Base-by-base conservation (phyloP, 2,888 invertebrate genomes). In the Hofmannophila pseudospretella region DNA sequence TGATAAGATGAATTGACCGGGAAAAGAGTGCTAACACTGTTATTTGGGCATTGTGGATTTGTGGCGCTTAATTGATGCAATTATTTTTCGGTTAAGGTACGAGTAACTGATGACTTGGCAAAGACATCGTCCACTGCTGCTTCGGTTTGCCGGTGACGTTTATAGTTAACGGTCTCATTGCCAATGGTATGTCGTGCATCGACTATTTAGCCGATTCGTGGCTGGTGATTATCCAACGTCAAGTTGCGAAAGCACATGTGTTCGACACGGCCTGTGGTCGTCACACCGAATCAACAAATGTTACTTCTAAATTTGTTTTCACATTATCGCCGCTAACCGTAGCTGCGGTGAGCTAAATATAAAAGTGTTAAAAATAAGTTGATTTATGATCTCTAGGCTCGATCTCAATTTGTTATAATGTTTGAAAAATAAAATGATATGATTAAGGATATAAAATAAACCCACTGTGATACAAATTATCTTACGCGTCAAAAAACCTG, bases 171-270 rank as follows among this genome's bases (percentile, higher is more conserved):
- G 76, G 75, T 52, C 49, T 45, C n/a, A n/a, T n/a, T n/a, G n/a
- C 49, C 62, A 52, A 67, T 59, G 59, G 46, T 61, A 50, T 68
- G 67, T 81, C 80, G 81, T 81, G 84, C 70, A 52, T 58, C 54
- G 49, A 68, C 73, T 67, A 79, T 82, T 77, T 76, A 54, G 51
- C 47, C 51, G 67, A 71, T 72, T 79, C 66, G 66, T 68, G 69
- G 50, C 49, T 56, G 65, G 58, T 68, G 67, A 76, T 76, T 74
- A 74, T 65, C 64, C 62, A 58, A 16, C 3, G 16, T 62, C 60
- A 61, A 53, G 63, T 69, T 65, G 69, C 69, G 67, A 67, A 67
- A 67, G 56, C 56, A 55, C 60, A 63, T 68, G 63, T 54, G 58
- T 69, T 69, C 57, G 70, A 65, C 71, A 75, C 69, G 71, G 70